Base-by-base conservation (phyloP, 92 coral and sea anemone species). In the Umimayanthus kanabou region DNA sequence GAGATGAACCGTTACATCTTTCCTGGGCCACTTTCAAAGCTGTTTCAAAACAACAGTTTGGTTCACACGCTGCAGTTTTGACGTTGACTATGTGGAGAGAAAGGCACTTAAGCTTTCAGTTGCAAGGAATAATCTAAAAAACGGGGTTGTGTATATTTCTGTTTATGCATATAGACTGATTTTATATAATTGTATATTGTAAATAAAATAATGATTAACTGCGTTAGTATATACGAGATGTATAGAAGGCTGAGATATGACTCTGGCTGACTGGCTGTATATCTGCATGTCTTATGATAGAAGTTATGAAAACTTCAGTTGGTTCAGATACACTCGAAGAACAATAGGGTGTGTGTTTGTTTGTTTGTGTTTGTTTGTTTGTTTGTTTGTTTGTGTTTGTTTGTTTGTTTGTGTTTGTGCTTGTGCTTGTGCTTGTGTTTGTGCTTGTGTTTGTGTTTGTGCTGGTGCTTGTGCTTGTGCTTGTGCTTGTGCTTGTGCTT, bases 1-100 rank as follows among this genome's bases (percentile, higher is more conserved):
- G 91, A 91, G 71, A 91, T 91, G 93, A 88, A 88, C 78, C 85
- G 91, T 23, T 91, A 91, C 79, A 66, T 74, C 0, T 91, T 91
- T 74, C 93, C 93, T 15, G 93, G 91, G 14, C 74, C 77, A 33
- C 73, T 91, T 20, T 72, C 71, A 84, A 23, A 39, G 53, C 53
- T 91, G n/a, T 80, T 91, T 47, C 42, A 22, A n/a, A 85, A 88
- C 61, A 30, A 43, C 25, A 82, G 86, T 45, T 81, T 28, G 16
- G 85, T 6, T 39, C 13, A 39, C 9, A 6, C 37, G 2, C 76
- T 28, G 39, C 8, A n/a, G 4, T 61, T 70, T 71, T 83, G 22
- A 83, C 65, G 49, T 6, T 61, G 25, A 42, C 18, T 77, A 6
- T 0, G 16, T 42, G 0, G 2, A 33, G 6, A 4, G 6, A 39